Percentiles rank a stretch among this genome's conserved stretches.
phyloP scores from a whole-genome alignment of 2,113 vertebrate genomes.

The Promerops cafer region DNA sequence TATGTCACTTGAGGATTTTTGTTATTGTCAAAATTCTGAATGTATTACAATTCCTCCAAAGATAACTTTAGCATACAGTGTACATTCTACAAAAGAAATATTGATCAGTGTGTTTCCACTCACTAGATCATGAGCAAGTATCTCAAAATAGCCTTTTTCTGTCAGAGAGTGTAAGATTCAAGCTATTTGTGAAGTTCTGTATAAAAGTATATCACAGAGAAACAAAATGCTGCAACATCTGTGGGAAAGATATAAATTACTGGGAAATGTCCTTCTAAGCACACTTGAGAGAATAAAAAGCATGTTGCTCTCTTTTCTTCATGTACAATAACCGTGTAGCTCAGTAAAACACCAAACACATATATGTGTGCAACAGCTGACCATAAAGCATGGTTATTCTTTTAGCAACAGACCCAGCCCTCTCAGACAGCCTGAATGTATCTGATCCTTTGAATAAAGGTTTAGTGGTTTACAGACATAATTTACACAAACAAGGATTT shows the following conservation, averaged over 20 bases:
- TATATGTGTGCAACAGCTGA: fast-evolving
- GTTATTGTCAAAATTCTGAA: background rate
- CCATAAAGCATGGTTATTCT: background rate
- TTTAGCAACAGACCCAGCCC: background rate
- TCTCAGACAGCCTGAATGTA: fast-evolving
- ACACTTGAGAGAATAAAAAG: background rate
- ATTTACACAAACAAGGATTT: background rate
- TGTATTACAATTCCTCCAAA: background rate
- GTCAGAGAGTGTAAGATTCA: background rate
- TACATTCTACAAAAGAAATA: background rate
- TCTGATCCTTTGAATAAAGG: background rate
- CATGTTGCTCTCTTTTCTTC: background rate
- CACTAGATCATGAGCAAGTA: background rate
- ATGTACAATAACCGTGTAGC: background rate
- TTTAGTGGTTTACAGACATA: background rate
- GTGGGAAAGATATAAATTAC: background rate
- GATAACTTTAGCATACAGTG: background rate
- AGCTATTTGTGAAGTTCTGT: background rate
- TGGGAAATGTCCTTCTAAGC: background rate
- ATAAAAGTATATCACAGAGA: background rate
- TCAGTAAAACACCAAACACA: background rate
- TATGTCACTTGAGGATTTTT: background rate
- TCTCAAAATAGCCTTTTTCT: background rate
- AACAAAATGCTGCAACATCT: background rate
- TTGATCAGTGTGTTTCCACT: background rate